These are phyloP conservation scores for Sarcophaga variegata DNA, from an alignment of 2,888 invertebrate species.

Conservation along the genomic window DNA sequence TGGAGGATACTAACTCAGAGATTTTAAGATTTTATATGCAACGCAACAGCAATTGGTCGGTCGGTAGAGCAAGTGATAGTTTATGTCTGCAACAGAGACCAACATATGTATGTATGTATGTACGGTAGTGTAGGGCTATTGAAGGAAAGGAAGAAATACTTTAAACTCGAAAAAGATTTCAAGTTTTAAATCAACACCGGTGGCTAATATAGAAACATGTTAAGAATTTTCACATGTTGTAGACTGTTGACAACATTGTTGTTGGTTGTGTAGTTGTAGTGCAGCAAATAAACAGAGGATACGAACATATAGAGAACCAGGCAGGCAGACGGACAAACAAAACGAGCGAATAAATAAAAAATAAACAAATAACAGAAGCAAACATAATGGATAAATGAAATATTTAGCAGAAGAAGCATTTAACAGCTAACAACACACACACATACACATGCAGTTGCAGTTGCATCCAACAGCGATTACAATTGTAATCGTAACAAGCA, in stretches of 20 bases:
- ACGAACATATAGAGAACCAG: background rate
- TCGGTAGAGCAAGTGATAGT: too few relatives aligned
- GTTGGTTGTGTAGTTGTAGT: slow-evolving; percentile 44
- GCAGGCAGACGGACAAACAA: slow-evolving; percentile 10
- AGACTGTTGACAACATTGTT: slow-evolving; percentile 68
- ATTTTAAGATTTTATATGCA: background rate
- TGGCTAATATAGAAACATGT: slow-evolving; percentile 75
- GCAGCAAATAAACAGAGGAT: slow-evolving; percentile 37
- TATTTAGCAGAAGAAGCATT: slow-evolving; percentile 53
- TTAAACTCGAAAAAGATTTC: slow-evolving; percentile 49
- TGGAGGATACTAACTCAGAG: background rate
- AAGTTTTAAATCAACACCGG: slow-evolving; percentile 72
- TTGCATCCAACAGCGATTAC: slow-evolving; percentile 46
- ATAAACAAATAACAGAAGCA: slow-evolving; percentile 11
- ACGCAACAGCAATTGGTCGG: too few relatives aligned
- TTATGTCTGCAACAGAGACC: too few relatives aligned
- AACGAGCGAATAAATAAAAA: slow-evolving; percentile 15
- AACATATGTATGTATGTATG: too few relatives aligned
- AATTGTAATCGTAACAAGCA: slow-evolving; percentile 60
- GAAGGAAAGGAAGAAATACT: slow-evolving; percentile 11
- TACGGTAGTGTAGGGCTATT: slow-evolving; percentile 29
- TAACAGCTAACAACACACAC: slow-evolving; percentile 28
- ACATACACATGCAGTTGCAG: background rate
- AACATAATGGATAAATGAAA: slow-evolving; percentile 62
- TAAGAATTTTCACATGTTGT: slow-evolving; percentile 79